phyloP scores from a whole-genome alignment of 2,113 vertebrate genomes.

The Chaenocephalus aceratus region DNA sequence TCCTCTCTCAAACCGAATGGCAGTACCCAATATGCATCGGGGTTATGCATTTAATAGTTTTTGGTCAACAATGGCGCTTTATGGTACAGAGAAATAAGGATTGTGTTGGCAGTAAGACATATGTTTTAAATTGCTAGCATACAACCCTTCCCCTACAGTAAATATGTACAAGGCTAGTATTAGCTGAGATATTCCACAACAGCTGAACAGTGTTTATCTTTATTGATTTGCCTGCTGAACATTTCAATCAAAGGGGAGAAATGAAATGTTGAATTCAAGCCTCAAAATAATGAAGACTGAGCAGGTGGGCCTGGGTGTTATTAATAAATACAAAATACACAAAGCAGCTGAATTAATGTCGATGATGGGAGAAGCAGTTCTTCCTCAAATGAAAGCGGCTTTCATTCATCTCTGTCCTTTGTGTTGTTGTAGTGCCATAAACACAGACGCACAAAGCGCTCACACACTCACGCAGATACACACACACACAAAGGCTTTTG shows the following conservation, averaged over 20 bases:
- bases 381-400: slow-evolving; percentile 39
- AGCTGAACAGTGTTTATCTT: slow-evolving; percentile 1
- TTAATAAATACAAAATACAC: slow-evolving; percentile 53
- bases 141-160: neutral
- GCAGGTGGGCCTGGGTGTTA: neutral
- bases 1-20: no score
- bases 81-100: no score
- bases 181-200: neutral
- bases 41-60: no score
- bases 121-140: no score
- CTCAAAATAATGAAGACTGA: slow-evolving; percentile 26
- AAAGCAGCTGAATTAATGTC: slow-evolving; percentile 56
- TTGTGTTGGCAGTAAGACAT: neutral
- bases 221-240: slow-evolving; percentile 10
- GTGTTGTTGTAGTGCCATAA: slow-evolving; percentile 42
- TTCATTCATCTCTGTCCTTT: slow-evolving; percentile 67
- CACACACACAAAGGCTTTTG: slow-evolving; percentile 57
- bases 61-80: no score
- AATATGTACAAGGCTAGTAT: neutral
- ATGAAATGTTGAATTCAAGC: slow-evolving; percentile 39
- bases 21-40: no score
- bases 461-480: slow-evolving; percentile 13
- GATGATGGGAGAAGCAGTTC: slow-evolving; percentile 37
- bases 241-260: neutral
- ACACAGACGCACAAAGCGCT: slow-evolving; percentile 23